These are phyloP conservation scores for Eumaeus atala DNA, from an alignment of 1,140 invertebrate genomes.

Conservation along the genomic window DNA sequence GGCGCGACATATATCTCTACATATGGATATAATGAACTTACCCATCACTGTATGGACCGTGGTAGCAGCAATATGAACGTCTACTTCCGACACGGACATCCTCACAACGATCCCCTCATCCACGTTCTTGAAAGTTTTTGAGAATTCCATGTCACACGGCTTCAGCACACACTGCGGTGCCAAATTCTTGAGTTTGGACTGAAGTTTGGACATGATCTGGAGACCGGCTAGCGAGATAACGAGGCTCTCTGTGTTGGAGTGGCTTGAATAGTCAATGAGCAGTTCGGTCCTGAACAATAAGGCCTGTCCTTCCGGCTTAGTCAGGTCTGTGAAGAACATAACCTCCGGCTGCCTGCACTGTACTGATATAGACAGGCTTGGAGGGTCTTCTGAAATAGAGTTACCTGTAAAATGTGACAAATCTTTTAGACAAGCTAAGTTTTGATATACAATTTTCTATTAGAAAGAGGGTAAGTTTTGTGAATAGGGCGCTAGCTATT, in stretches of 20 bases:
- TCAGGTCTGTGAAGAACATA: conserved; percentile 83
- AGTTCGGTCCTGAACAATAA: conserved; percentile 84
- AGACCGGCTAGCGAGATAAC: conserved; percentile 80
- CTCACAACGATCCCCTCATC: conserved; percentile 79
- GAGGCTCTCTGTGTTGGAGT: conserved; percentile 79
- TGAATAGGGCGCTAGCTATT: too few species aligned
- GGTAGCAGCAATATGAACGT: conserved; percentile 83
- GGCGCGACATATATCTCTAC: too few species aligned
- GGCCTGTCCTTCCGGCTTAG: conserved; percentile 80
- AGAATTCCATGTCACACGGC: conserved; percentile 84
- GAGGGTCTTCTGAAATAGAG: conserved; percentile 51
- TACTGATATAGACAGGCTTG: conserved; percentile 80
- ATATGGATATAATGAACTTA: conserved; percentile 32
- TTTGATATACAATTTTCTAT: neutral
- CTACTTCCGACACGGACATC: conserved; percentile 78
- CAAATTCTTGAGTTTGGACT: conserved; percentile 67
- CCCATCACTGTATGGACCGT: conserved; percentile 81
- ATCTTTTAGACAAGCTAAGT: neutral
- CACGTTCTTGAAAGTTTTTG: conserved; percentile 75
- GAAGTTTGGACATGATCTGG: conserved; percentile 77
- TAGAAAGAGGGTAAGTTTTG: too few species aligned
- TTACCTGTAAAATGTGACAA: conserved; percentile 39
- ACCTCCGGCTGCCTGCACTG: conserved; percentile 86
- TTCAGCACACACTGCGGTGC: conserved; percentile 76
- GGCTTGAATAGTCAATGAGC: conserved; percentile 82